A percentile compares a stretch with the other conserved stretches of the same genome.
Conservation (phyloP, 2,888 invertebrate species). For the Clistopyga incitator region DNA sequence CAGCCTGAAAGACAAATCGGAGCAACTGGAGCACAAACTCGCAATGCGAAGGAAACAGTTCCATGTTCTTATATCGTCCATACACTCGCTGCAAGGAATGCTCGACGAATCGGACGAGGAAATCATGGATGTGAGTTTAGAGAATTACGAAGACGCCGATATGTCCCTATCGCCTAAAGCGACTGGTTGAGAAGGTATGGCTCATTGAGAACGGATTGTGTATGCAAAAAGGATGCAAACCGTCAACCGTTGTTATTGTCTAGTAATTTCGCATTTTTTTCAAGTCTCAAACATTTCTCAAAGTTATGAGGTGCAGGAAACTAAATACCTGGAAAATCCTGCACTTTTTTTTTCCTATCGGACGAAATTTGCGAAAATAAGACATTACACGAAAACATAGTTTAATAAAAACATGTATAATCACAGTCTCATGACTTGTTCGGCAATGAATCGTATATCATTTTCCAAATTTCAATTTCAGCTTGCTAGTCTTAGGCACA, state of each 20-base stretch:
- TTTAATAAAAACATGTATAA: conserved; percentile 5
- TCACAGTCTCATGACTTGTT: background rate
- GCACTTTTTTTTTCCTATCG: no score
- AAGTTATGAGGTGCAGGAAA: no score
- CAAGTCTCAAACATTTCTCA: no score
- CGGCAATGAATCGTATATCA: conserved; percentile 14
- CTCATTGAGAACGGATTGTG: background rate
- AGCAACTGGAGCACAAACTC: conserved; percentile 91
- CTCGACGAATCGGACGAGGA: conserved; percentile 90
- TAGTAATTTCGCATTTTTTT: background rate
- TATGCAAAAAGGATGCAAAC: background rate
- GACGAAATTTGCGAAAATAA: background rate
- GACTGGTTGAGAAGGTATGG: conserved; percentile 33
- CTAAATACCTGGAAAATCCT: no score
- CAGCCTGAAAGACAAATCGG: conserved; percentile 88
- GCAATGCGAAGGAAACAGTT: conserved; percentile 95
- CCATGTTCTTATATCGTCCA: conserved; percentile 93
- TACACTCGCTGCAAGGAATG: conserved; percentile 93
- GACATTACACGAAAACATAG: background rate
- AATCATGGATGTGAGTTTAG: conserved; percentile 85
- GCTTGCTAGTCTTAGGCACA: conserved; percentile 94
- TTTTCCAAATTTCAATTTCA: conserved; percentile 87
- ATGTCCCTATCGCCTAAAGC: conserved; percentile 73
- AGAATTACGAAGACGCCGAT: conserved; percentile 82
- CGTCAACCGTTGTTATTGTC: background rate